phyloP scores from a whole-genome alignment of 2,113 vertebrate species.

The Mobula hypostoma region DNA sequence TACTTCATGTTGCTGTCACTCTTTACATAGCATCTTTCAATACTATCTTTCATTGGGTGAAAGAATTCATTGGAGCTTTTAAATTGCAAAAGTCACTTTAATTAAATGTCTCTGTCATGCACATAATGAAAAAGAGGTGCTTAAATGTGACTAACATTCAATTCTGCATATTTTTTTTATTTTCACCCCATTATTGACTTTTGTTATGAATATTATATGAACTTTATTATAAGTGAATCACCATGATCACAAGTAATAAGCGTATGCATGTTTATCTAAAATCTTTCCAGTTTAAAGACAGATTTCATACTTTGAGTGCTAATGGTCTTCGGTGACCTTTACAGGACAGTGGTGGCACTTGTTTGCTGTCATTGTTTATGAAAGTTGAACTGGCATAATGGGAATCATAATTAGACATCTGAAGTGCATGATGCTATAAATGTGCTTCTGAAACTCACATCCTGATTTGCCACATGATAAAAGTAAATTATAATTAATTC shows the following conservation, averaged over 20 bases:
- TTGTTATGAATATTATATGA: conserved; percentile 16
- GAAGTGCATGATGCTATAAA: not conserved
- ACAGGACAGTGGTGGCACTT: conserved; percentile 19
- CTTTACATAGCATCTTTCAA: not conserved
- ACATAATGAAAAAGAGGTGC: not conserved
- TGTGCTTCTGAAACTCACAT: not conserved
- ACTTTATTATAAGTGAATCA: not conserved
- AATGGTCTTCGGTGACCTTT: conserved; percentile 2
- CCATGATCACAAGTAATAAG: not conserved
- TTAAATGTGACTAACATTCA: not conserved
- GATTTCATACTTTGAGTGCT: not conserved
- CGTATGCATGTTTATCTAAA: not conserved
- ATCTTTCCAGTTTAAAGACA: not conserved
- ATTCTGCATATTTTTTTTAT: not conserved
- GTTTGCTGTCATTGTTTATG: not conserved
- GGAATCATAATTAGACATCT: not conserved
- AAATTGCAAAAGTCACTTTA: conserved; percentile 8
- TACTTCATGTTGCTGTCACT: conserved; percentile 28
- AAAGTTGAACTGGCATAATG: not conserved
- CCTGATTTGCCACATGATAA: not conserved
- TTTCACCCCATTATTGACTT: not conserved
- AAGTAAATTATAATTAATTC: not conserved
- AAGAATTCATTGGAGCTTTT: conserved; percentile 8
- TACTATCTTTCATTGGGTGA: conserved; percentile 14
- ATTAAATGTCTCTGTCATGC: not conserved